phyloP scores from a whole-genome alignment of 1,140 invertebrate species.

The Hypsibius dujardini region DNA sequence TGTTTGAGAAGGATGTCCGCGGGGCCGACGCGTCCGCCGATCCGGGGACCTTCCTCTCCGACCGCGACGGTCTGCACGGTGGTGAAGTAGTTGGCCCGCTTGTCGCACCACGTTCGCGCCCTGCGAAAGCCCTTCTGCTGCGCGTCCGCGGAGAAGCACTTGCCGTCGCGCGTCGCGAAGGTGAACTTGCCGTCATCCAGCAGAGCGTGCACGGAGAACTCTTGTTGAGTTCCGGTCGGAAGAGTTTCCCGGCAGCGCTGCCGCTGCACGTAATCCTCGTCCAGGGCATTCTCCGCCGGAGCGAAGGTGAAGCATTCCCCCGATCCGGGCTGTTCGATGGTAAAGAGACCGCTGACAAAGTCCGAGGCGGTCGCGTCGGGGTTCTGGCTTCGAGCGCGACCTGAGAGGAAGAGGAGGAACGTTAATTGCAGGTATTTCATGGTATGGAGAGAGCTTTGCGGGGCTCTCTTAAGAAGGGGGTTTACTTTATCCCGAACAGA shows the following conservation, averaged over 20 bases:
- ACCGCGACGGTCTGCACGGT: neutral
- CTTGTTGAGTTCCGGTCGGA: neutral
- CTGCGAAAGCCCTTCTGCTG: neutral
- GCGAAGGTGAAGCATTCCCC: neutral
- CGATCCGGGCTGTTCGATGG: slow-evolving; percentile 9
- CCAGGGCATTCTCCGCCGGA: neutral
- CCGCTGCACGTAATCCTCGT: neutral
- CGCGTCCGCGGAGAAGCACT: slow-evolving; percentile 9
- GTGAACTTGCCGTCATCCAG: neutral
- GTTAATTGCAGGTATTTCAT: too few relatives aligned
- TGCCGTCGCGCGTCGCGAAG: neutral
- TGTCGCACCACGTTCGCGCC: neutral
- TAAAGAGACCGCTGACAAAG: neutral
- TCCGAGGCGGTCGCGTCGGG: too few relatives aligned
- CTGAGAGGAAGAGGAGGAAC: too few relatives aligned
- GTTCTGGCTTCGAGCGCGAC: too few relatives aligned
- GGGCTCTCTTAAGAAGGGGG: too few relatives aligned
- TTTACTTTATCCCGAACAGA: too few relatives aligned
- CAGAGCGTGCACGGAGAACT: neutral
- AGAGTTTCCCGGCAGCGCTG: slow-evolving; percentile 1
- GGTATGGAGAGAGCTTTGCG: too few relatives aligned
- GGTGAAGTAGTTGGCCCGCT: neutral
- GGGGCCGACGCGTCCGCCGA: neutral
- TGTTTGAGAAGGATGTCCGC: neutral
- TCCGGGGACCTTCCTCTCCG: neutral